Percentiles rank a stretch among this genome's conserved stretches.
Conservation (phyloP, 2,797 vertebrate genomes). For the Pagetopsis macropterus region DNA sequence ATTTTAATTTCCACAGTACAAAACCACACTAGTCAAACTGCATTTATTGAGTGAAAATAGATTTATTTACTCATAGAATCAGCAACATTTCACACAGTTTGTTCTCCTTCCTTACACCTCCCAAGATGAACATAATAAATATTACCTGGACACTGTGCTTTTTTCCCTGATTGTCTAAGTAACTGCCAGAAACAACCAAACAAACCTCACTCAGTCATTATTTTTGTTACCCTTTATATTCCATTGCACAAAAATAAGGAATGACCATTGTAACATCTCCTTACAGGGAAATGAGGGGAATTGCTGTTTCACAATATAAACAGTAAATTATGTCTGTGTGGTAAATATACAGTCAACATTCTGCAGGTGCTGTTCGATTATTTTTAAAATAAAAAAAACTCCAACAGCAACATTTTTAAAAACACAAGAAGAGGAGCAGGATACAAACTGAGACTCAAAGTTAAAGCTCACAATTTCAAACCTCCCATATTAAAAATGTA, state of each 20-base stretch:
- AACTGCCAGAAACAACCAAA: constrained; percentile 74
- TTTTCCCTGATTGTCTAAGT: constrained; percentile 84
- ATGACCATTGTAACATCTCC: constrained; percentile 78
- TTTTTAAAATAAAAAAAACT: constrained; percentile 45
- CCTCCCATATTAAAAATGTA: constrained; percentile 79
- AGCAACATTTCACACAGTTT: constrained; percentile 74
- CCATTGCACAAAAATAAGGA: constrained; percentile 79
- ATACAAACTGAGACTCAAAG: constrained; percentile 71
- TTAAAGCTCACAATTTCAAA: constrained; percentile 78
- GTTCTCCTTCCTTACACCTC: constrained; percentile 64
- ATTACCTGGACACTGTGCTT: constrained; percentile 79
- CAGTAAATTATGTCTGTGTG: constrained; percentile 62
- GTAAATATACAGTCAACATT: constrained; percentile 67
- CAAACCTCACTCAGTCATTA: constrained; percentile 49
- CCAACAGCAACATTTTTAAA: constrained; percentile 62
- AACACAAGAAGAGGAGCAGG: constrained; percentile 56
- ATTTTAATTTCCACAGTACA: not conserved
- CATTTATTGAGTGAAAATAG: constrained; percentile 80
- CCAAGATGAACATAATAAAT: constrained; percentile 81
- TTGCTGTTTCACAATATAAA: constrained; percentile 70
- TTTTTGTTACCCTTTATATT: constrained; percentile 75
- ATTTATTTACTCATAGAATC: constrained; percentile 85
- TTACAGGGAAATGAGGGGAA: constrained; percentile 60
- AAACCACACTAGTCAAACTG: constrained; percentile 17
- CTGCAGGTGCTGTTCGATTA: constrained; percentile 54